Percentiles rank a stretch among this genome's conserved stretches.
These are phyloP conservation scores for Nematolebias whitei DNA, from an alignment of 2,113 vertebrate species.

Conservation along the genomic window DNA sequence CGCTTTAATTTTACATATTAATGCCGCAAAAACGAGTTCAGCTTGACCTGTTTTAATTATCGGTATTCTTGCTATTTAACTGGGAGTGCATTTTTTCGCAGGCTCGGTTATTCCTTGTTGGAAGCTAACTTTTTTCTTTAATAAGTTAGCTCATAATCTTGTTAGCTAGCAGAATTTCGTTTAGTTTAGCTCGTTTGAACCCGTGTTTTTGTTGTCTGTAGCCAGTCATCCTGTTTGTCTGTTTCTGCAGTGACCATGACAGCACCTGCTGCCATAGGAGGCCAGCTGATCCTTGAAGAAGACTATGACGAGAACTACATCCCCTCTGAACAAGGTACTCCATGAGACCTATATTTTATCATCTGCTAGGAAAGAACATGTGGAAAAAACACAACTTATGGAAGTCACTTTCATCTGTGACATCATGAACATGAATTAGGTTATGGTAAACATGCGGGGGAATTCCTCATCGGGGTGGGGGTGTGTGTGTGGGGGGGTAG, in stretches of 20 bases:
- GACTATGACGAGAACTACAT: slow-evolving; percentile 87
- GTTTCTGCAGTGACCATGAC: slow-evolving; percentile 77
- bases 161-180: slow-evolving; percentile 1
- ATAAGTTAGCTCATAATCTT: slow-evolving; percentile 1
- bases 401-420: no score
- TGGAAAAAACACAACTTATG: neutral
- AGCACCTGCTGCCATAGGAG: slow-evolving; percentile 79
- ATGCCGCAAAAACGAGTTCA: no score
- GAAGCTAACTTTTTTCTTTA: no score
- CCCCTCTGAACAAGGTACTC: slow-evolving; percentile 78
- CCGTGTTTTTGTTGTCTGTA: neutral
- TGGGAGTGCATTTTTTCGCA: neutral
- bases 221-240: neutral
- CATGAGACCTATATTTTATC: neutral
- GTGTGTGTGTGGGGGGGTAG: no score
- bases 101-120: neutral
- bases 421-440: no score
- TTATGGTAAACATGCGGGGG: no score
- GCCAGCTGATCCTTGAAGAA: slow-evolving; percentile 93
- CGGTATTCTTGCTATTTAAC: neutral
- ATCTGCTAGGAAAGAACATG: neutral
- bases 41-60: neutral
- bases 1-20: rapidly evolving
- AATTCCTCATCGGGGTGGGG: no score
- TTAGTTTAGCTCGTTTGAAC: neutral